Evolutionary conservation across 2,888 invertebrate genomes (phyloP).

Genomic region (Dasypolia templi): DNA sequence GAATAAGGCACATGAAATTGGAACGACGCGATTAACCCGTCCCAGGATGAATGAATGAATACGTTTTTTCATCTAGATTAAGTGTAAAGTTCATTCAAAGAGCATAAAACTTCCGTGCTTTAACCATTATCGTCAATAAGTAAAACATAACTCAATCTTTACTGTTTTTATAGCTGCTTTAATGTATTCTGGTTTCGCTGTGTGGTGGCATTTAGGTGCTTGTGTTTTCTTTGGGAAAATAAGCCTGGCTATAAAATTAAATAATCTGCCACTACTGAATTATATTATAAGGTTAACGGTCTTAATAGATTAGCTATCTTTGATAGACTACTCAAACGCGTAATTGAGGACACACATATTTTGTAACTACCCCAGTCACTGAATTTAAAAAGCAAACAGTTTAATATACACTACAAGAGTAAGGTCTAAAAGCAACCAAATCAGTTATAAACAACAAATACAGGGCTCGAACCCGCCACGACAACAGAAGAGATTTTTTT

Average conservation of each 20-base stretch:
- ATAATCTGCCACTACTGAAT: constrained; percentile 12
- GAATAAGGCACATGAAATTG: constrained; percentile 66
- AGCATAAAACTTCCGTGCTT: constrained; percentile 57
- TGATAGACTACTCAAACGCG: neutral
- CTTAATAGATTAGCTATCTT: neutral
- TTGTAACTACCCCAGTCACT: neutral
- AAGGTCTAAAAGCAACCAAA: too few relatives aligned
- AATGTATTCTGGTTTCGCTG: constrained; percentile 37
- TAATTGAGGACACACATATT: neutral
- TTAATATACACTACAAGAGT: neutral
- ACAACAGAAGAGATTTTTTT: too few relatives aligned
- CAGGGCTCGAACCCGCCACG: too few relatives aligned
- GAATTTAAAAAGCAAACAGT: neutral
- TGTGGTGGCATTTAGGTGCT: constrained; percentile 33
- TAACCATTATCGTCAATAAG: constrained; percentile 62
- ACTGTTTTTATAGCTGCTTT: constrained; percentile 47
- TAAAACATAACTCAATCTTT: constrained; percentile 64
- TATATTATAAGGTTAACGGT: constrained; percentile 8
- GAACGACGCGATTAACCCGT: constrained; percentile 51
- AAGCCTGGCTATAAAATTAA: constrained; percentile 29
- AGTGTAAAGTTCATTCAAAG: constrained; percentile 64
- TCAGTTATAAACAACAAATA: too few relatives aligned
- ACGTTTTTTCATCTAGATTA: constrained; percentile 64
- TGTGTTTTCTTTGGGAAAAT: constrained; percentile 36
- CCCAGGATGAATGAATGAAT: constrained; percentile 62